phyloP scores from a whole-genome alignment of 2,888 invertebrate genomes.

The Acanthoscelides obtectus region DNA sequence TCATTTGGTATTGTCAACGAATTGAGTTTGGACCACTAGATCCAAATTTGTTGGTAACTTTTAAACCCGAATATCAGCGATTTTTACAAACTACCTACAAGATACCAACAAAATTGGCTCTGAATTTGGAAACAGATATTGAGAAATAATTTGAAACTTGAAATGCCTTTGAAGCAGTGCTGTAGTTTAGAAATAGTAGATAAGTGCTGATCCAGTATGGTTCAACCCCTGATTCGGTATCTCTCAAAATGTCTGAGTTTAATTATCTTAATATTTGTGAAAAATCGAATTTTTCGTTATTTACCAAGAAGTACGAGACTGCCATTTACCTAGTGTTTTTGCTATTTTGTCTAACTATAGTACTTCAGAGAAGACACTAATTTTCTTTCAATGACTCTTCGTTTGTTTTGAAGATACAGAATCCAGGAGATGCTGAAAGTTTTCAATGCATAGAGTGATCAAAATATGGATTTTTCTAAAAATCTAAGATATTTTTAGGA shows the following conservation, averaged over 20 bases:
- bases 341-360: too few species aligned
- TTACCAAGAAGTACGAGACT: too few species aligned
- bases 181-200: not conserved
- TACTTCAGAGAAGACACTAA: too few species aligned
- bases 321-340: too few species aligned
- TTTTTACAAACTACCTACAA: not conserved
- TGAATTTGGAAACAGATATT: not conserved
- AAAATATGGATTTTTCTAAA: not conserved
- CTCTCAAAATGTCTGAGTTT: not conserved
- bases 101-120: not conserved
- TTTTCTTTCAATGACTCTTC: too few species aligned
- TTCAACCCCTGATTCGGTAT: not conserved
- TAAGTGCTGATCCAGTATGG: not conserved
- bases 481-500: not conserved
- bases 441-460: not conserved
- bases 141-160: not conserved
- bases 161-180: not conserved
- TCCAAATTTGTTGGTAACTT: not conserved
- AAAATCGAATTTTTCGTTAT: too few species aligned
- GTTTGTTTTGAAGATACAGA: not conserved
- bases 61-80: not conserved
- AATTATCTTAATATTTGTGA: not conserved
- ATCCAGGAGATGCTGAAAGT: not conserved
- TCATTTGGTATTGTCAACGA: constrained; percentile 10
- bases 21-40: constrained; percentile 6